Evolutionary conservation across 2,113 vertebrate species (phyloP).

Genomic region (Plotosus lineatus): DNA sequence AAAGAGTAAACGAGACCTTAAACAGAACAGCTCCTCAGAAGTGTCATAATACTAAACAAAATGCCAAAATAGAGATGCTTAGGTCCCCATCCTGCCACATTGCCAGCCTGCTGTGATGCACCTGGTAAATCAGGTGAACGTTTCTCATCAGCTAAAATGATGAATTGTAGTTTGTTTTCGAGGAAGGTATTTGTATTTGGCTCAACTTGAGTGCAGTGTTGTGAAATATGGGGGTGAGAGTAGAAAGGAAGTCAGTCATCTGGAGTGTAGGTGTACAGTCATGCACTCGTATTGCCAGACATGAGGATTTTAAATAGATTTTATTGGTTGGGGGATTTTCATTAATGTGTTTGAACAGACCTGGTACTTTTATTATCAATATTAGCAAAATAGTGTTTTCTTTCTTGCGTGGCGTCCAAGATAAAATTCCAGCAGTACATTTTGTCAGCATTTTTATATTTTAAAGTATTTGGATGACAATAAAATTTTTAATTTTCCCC

Average conservation of each 20-base stretch:
- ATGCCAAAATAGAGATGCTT: constrained; percentile 13
- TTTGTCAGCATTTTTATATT: constrained; percentile 1
- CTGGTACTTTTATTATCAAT: not conserved
- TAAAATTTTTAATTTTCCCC: not conserved
- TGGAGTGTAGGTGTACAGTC: not conserved
- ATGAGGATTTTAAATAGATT: not conserved
- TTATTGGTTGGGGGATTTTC: not conserved
- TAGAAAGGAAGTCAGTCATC: not conserved
- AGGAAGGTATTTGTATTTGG: not conserved
- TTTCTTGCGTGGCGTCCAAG: not conserved
- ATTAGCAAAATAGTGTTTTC: not conserved
- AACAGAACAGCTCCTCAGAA: not conserved
- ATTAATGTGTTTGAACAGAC: not conserved
- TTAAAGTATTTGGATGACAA: not conserved
- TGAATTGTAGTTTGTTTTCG: not conserved
- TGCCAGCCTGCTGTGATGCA: constrained; percentile 74
- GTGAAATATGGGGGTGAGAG: not conserved
- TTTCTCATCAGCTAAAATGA: not conserved
- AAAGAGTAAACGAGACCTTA: not conserved
- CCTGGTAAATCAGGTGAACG: constrained; percentile 26
- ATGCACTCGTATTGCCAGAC: not conserved
- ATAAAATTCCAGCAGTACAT: not conserved
- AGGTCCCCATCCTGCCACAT: constrained; percentile 39
- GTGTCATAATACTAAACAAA: not conserved
- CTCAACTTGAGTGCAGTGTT: constrained; percentile 1